These are phyloP conservation scores for Uria aalge DNA, from an alignment of 2,113 vertebrate genomes.

Conservation along the genomic window DNA sequence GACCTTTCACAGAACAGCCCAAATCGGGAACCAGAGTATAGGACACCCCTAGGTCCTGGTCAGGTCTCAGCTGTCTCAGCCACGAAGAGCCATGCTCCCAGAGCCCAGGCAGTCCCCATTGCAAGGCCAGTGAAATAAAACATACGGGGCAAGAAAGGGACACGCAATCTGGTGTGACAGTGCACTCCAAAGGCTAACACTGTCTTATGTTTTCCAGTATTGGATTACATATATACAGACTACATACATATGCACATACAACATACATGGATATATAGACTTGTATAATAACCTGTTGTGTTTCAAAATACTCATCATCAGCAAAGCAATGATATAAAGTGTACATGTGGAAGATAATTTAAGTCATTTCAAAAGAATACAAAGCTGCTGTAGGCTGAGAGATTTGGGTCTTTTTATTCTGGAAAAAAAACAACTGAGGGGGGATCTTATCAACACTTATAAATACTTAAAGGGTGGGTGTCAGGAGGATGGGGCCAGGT, in stretches of 20 bases:
- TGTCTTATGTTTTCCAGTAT: not conserved
- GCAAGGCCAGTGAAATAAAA: not conserved
- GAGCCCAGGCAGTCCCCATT: not conserved
- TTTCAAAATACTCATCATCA: not conserved
- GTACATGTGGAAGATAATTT: not conserved
- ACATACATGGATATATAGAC: not conserved
- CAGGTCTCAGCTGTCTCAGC: not conserved
- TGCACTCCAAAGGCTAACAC: not conserved
- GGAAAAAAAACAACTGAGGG: too few relatives aligned
- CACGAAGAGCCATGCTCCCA: not conserved
- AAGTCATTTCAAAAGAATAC: not conserved
- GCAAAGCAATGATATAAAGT: not conserved
- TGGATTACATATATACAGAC: not conserved
- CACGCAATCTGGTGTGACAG: not conserved
- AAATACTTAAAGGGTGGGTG: too few relatives aligned
- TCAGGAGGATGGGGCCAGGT: too few relatives aligned
- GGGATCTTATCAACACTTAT: too few relatives aligned
- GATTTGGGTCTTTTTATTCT: too few relatives aligned
- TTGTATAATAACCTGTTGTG: not conserved
- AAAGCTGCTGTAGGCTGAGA: fast-evolving
- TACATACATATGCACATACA: not conserved
- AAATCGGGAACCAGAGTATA: not conserved
- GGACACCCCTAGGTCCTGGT: not conserved
- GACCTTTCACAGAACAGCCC: not conserved
- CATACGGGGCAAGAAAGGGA: not conserved